Conservation (phyloP, 2,113 vertebrate genomes). For the Nestor notabilis region DNA sequence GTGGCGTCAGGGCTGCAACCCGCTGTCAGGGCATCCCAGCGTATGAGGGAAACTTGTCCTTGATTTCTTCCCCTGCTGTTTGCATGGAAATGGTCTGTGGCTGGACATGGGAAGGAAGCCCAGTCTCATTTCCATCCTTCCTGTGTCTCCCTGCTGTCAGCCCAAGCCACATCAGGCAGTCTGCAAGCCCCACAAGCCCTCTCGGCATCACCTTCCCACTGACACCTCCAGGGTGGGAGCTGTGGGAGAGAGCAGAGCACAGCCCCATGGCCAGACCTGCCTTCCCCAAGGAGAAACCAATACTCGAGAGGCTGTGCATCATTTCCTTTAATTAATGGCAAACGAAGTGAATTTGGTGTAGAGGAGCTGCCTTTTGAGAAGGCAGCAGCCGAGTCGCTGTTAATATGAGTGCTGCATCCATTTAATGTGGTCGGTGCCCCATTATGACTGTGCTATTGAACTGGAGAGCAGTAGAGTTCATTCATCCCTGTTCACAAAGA, state of each 20-base stretch:
- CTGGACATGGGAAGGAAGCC: neutral
- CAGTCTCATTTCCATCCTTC: neutral
- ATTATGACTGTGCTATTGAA: neutral
- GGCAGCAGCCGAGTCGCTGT: neutral
- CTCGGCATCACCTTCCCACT: rapidly evolving
- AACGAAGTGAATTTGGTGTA: neutral
- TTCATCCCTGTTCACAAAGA: neutral
- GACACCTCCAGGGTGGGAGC: rapidly evolving
- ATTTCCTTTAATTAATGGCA: neutral
- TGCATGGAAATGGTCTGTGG: neutral
- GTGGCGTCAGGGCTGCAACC: neutral
- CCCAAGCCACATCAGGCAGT: rapidly evolving
- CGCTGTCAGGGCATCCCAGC: neutral
- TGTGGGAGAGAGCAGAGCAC: neutral
- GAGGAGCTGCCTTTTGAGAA: neutral
- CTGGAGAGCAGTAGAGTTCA: neutral
- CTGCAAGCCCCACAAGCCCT: rapidly evolving
- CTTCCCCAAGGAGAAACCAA: neutral
- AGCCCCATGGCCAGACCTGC: neutral
- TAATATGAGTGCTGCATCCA: neutral
- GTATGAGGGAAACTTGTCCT: neutral
- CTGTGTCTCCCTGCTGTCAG: neutral
- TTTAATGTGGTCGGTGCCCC: neutral
- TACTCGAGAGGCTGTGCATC: neutral
- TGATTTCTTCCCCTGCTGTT: neutral